These are phyloP conservation scores for Emydocephalus ijimae DNA, from an alignment of 2,113 vertebrate genomes.

Conservation along the genomic window DNA sequence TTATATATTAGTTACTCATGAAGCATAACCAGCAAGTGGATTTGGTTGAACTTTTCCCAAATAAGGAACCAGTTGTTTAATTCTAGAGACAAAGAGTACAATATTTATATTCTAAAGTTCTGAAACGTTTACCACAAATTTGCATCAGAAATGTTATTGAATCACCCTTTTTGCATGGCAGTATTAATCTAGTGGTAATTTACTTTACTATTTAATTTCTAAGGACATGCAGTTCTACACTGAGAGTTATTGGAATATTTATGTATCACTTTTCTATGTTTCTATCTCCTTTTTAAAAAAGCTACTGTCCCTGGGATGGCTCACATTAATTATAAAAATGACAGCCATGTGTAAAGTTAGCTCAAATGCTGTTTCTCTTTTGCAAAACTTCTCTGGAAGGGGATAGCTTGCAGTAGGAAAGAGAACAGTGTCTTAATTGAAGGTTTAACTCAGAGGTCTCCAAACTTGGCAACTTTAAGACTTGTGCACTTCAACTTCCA, in stretches of 20 bases:
- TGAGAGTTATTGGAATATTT: background rate
- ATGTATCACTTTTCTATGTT: background rate
- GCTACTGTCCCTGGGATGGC: background rate
- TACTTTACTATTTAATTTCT: background rate
- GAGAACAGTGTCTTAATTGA: background rate
- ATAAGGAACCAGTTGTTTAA: background rate
- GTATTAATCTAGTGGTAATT: background rate
- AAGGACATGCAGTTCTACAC: background rate
- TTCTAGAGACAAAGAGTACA: background rate
- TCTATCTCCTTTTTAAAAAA: background rate
- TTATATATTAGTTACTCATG: background rate
- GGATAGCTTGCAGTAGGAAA: background rate
- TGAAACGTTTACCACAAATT: background rate
- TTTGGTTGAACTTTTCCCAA: background rate
- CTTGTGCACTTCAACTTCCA: no score
- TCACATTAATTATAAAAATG: background rate
- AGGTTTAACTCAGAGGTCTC: no score
- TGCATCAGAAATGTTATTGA: background rate
- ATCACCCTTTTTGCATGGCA: background rate
- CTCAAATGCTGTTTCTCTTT: background rate
- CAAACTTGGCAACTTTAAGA: no score
- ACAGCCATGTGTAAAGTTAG: background rate
- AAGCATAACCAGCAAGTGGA: background rate
- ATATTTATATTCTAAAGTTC: background rate
- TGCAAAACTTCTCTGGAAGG: background rate